Evolutionary conservation across 2,797 vertebrate species (phyloP).

Genomic region (Aldrovandia affinis): DNA sequence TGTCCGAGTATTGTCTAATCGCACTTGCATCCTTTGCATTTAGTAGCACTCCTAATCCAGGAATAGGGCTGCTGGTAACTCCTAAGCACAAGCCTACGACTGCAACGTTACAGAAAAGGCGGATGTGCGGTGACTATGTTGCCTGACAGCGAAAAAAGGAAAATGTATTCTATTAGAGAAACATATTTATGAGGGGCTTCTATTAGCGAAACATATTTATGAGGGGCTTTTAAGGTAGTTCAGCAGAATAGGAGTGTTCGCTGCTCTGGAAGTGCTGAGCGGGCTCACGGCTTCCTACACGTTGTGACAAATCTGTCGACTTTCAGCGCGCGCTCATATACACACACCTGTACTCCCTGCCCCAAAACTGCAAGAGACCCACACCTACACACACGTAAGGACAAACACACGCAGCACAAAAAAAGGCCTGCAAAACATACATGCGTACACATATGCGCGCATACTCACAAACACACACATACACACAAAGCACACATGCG

Average conservation of each 20-base stretch:
- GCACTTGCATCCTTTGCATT: slow-evolving; percentile 51
- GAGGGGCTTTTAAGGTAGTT: not conserved
- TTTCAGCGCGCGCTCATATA: not conserved
- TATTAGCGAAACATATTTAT: not conserved
- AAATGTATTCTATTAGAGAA: not conserved
- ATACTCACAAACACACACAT: slow-evolving; percentile 37
- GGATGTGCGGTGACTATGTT: not conserved
- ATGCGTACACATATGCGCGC: not conserved
- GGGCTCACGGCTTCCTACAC: not conserved
- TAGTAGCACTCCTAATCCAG: slow-evolving; percentile 51
- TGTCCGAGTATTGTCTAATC: slow-evolving; percentile 39
- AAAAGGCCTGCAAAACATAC: slow-evolving; percentile 22
- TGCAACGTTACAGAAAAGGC: not conserved
- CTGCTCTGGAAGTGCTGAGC: slow-evolving; percentile 13
- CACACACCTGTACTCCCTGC: not conserved
- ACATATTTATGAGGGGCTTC: not conserved
- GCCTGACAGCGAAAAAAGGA: not conserved
- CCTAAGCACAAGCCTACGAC: slow-evolving; percentile 22
- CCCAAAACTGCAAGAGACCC: slow-evolving; percentile 23
- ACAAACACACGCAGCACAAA: slow-evolving; percentile 17
- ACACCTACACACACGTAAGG: slow-evolving; percentile 24
- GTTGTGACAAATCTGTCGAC: not conserved
- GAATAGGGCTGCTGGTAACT: slow-evolving; percentile 36
- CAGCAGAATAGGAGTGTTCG: slow-evolving; percentile 54
- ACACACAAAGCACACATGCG: not conserved